These are phyloP conservation scores for Mugil cephalus DNA, from an alignment of 2,113 vertebrate species.

Conservation along the genomic window DNA sequence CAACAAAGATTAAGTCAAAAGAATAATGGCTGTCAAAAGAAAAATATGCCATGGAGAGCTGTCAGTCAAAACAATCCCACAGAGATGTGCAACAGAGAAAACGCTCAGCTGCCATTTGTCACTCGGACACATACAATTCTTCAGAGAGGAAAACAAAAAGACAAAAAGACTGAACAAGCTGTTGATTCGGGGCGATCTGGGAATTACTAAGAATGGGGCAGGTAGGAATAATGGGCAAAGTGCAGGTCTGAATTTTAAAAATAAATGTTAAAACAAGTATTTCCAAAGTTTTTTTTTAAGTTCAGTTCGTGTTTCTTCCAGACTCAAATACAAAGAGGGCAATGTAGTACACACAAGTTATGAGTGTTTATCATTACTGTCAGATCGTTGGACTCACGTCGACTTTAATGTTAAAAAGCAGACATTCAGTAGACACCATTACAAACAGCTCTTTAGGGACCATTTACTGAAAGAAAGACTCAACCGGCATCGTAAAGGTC, in stretches of 20 bases:
- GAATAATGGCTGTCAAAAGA: conserved; percentile 34
- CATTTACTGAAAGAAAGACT: conserved; percentile 19
- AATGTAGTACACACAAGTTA: not conserved
- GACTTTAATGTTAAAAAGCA: conserved; percentile 7
- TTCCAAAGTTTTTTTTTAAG: not conserved
- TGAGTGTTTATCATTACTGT: not conserved
- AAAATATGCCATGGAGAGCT: conserved; percentile 10
- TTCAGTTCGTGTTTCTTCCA: not conserved
- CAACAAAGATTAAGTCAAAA: conserved; percentile 45
- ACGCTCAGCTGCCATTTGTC: conserved; percentile 18
- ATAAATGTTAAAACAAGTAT: too few species aligned
- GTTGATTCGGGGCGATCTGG: conserved; percentile 11
- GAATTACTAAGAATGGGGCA: conserved; percentile 15
- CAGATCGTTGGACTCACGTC: conserved; percentile 13
- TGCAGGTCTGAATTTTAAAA: too few species aligned
- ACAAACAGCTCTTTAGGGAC: not conserved
- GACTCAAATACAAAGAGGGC: not conserved
- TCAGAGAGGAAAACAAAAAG: conserved; percentile 22
- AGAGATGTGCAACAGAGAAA: conserved; percentile 32
- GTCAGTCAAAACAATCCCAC: conserved; percentile 54
- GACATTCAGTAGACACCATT: not conserved
- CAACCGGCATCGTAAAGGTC: not conserved
- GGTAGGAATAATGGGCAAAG: conserved; percentile 18
- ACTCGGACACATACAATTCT: conserved; percentile 28
- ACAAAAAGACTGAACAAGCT: conserved; percentile 6